Evolutionary conservation across 2,797 vertebrate species (phyloP).

Genomic region (Anabas testudineus): DNA sequence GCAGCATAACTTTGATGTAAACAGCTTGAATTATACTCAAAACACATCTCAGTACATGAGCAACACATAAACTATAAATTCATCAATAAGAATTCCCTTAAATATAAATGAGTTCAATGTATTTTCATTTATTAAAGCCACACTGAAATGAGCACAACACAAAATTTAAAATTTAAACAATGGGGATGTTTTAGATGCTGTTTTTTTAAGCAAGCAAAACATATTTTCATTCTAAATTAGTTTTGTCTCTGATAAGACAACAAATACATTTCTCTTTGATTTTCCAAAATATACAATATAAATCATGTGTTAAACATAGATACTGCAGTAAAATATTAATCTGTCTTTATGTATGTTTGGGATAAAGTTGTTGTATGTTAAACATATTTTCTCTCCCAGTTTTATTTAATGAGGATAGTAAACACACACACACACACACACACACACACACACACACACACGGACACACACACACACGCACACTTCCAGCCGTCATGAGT

Average conservation of each 20-base stretch:
- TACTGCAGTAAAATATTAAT: not conserved
- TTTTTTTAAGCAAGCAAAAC: not conserved
- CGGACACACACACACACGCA: constrained; percentile 15
- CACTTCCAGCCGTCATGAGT: not conserved
- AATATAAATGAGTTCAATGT: not conserved
- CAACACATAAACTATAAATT: constrained; percentile 6
- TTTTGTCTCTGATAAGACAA: not conserved
- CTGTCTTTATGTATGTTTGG: not conserved
- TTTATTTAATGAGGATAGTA: not conserved
- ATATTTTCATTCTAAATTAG: not conserved
- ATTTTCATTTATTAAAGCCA: not conserved
- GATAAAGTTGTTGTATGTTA: not conserved
- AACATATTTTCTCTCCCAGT: not conserved
- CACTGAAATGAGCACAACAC: not conserved
- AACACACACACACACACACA: not conserved
- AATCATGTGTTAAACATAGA: not conserved
- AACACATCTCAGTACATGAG: not conserved
- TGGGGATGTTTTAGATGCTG: not conserved
- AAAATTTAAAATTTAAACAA: not conserved
- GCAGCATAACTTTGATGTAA: not conserved
- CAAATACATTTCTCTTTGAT: not conserved
- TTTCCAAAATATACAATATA: not conserved
- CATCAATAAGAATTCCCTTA: not conserved
- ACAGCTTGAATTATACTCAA: not conserved
- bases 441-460: constrained; percentile 14